Percentiles rank a stretch among this genome's conserved stretches.
Conservation (phyloP, 2,113 vertebrate species). For the Grus americana region DNA sequence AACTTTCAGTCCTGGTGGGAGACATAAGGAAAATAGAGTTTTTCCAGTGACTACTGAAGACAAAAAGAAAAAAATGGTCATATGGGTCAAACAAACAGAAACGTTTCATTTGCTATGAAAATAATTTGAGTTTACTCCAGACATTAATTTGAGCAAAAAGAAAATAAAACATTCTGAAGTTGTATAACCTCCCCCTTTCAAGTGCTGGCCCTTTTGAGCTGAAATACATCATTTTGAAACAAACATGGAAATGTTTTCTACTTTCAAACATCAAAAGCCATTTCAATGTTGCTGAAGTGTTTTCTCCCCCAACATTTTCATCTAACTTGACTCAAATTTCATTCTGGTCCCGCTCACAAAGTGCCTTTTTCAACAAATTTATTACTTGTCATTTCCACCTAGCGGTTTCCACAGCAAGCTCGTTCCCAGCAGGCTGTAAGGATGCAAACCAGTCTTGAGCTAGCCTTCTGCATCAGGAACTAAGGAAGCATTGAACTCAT, state of each 20-base stretch:
- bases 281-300: not conserved
- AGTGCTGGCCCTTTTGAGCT: not conserved
- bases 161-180: slow-evolving; percentile 8
- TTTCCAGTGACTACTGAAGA: not conserved
- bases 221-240: slow-evolving; percentile 13
- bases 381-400: slow-evolving; percentile 36
- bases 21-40: not conserved
- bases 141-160: not conserved
- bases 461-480: not conserved
- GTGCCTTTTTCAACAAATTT: not conserved
- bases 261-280: slow-evolving; percentile 6
- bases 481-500: not conserved
- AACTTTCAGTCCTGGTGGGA: not conserved
- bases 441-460: not conserved
- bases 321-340: slow-evolving; percentile 20
- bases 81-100: not conserved
- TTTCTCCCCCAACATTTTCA: not conserved
- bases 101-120: not conserved
- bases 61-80: not conserved
- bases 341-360: not conserved
- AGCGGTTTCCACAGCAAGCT: not conserved
- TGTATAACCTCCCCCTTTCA: not conserved
- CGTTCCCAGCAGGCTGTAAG: not conserved
- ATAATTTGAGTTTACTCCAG: not conserved
- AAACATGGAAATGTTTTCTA: not conserved